Conservation (phyloP, 2,888 invertebrate genomes). For the Isoperla grammatica region DNA sequence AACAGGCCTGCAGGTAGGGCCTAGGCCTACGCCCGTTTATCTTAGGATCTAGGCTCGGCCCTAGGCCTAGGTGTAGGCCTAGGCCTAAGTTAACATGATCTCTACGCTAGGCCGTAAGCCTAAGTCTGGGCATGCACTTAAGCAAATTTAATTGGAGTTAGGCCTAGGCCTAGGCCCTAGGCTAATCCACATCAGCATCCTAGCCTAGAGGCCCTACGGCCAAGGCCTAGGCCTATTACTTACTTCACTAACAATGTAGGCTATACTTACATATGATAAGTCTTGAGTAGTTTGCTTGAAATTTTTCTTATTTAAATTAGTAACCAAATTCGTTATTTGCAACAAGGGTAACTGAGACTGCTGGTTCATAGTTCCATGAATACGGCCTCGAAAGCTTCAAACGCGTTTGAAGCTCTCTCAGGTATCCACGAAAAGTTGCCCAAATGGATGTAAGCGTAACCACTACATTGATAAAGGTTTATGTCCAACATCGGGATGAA, state of each 20-base stretch:
- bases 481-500: conserved; percentile 50
- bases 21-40: too few relatives aligned
- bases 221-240: background rate
- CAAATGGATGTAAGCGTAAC: conserved; percentile 45
- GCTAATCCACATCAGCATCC: too few relatives aligned
- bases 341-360: conserved; percentile 98
- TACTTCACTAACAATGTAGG: conserved; percentile 55
- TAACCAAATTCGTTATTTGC: conserved; percentile 96
- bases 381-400: conserved; percentile 93
- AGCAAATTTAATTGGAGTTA: too few relatives aligned
- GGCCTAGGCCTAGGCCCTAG: too few relatives aligned
- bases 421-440: conserved; percentile 63
- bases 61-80: background rate
- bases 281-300: conserved; percentile 85
- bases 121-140: too few relatives aligned
- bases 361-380: conserved; percentile 97
- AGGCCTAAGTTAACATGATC: too few relatives aligned
- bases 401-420: conserved; percentile 87
- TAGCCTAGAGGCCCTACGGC: too few relatives aligned
- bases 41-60: too few relatives aligned
- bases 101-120: too few relatives aligned
- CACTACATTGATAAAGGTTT: conserved; percentile 47
- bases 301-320: conserved; percentile 93
- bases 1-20: background rate
- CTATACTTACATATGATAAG: conserved; percentile 77